A percentile compares a stretch with the other conserved stretches of the same genome.
phyloP scores from a whole-genome alignment of 2,797 vertebrate species.

The Pseudochirops cupreus region DNA sequence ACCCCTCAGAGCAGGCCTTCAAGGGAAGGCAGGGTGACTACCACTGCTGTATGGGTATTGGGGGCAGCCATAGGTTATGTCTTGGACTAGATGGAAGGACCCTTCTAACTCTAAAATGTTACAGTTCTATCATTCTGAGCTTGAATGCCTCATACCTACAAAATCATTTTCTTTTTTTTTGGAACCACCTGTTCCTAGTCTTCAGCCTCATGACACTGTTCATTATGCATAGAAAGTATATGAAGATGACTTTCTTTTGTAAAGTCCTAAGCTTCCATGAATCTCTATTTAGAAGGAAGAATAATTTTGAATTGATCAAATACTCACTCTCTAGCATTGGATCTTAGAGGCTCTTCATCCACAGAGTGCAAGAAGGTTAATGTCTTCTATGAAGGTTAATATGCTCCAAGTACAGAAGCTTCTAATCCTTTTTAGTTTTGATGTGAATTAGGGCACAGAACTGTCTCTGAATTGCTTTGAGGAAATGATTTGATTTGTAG shows the following conservation, averaged over 20 bases:
- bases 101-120: neutral
- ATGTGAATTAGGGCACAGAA: neutral
- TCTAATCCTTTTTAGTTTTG: neutral
- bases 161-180: neutral
- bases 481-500: neutral
- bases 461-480: neutral
- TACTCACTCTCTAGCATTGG: neutral
- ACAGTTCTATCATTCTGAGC: neutral
- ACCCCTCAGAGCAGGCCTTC: neutral
- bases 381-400: neutral
- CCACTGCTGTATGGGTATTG: neutral
- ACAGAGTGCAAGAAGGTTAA: neutral
- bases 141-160: too few species aligned
- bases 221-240: neutral
- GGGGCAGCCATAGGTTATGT: fast-evolving
- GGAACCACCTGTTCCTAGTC: neutral
- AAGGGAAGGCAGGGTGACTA: neutral
- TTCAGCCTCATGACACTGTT: neutral
- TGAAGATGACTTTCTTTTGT: neutral
- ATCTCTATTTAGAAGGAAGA: neutral
- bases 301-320: neutral
- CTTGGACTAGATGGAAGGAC: neutral
- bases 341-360: neutral
- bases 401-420: fast-evolving
- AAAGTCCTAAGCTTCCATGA: neutral